Conservation (phyloP, 2,888 invertebrate genomes). For the Rhimphoctona megacephalus region DNA sequence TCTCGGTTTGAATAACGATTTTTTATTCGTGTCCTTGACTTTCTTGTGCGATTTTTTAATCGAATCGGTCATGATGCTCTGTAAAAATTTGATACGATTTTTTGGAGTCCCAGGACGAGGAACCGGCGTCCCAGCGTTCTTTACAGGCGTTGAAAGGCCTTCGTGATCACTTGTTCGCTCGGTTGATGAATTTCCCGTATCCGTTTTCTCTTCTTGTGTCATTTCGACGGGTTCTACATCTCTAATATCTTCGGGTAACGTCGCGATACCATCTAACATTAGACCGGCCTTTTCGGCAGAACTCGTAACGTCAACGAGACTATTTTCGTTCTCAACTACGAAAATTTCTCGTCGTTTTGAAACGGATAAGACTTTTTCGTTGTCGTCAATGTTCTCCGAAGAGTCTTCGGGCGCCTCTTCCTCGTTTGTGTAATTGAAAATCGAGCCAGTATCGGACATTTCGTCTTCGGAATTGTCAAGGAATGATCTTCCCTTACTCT, state of each 20-base stretch:
- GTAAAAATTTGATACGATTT: conserved; percentile 76
- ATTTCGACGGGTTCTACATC: background rate
- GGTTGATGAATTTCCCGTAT: conserved; percentile 1
- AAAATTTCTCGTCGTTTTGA: conserved; percentile 7
- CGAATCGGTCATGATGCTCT: conserved; percentile 76
- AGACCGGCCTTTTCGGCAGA: background rate
- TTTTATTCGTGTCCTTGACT: conserved; percentile 77
- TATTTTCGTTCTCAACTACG: conserved; percentile 30
- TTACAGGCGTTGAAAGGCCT: conserved; percentile 5
- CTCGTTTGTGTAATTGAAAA: conserved; percentile 70
- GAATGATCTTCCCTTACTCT: conserved; percentile 65
- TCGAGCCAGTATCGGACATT: conserved; percentile 74
- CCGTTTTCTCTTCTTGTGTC: background rate
- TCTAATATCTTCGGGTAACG: background rate
- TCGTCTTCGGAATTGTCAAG: conserved; percentile 73
- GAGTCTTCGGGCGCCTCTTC: background rate
- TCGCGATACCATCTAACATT: background rate
- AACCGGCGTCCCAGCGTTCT: conserved; percentile 17
- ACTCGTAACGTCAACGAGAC: background rate
- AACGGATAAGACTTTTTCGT: background rate
- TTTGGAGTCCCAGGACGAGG: conserved; percentile 75
- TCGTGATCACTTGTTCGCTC: background rate
- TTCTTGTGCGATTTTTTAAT: conserved; percentile 82
- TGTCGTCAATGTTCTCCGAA: too few relatives aligned
- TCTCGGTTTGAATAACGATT: conserved; percentile 73